Base-by-base conservation (phyloP, 2,888 invertebrate species). In the Erpobdella octoculata region DNA sequence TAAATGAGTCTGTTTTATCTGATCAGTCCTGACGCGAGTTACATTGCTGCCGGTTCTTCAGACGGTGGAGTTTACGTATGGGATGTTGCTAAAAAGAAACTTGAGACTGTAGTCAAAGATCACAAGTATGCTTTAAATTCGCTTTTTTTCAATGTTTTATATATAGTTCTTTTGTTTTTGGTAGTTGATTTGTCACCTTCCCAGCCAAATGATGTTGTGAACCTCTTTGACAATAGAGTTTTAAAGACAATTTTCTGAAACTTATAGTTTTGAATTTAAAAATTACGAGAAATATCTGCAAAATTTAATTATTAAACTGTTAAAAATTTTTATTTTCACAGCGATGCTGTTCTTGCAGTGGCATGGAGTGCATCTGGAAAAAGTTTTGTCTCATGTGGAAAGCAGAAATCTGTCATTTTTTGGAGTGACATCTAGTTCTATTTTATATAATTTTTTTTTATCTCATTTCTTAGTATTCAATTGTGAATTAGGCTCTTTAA, bases 41-140 rank as follows among this genome's bases (percentile, higher is more conserved):
- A 92, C 83, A 88, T 93, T 65, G 89, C 93, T 8, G 93, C 91
- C 69, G 98, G 98, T 38, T 92, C 93, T 9, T 88, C 89, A 0
- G 95, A 97, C 84, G 96, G 97, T 35, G 87, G 89, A 25, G 88
- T 94, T 69, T 95, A 89, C 82, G 88, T 98, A 64, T 98, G 97
- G 96, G 91, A 91, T 83, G 88, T 90, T 36, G 84, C 87, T 71
- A 88, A 89, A 53, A 89, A 89, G 70, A 88, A 88, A 80, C 78
- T 83, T 33, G 83, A 83, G 71, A 80, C 79, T 71, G 85, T 92
- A 35, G 78, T 82, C 18, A 81, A 80, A 76, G 81, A 81, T 72
- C 82, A 83, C 73, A 78, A 73, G 82, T 82, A 76, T 76, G 79
- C 78, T 18, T 4, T 59, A 6, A n/a, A n/a, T 35, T 48, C 18